Conservation (phyloP, 2,888 invertebrate species). For the Sicus ferrugineus region DNA sequence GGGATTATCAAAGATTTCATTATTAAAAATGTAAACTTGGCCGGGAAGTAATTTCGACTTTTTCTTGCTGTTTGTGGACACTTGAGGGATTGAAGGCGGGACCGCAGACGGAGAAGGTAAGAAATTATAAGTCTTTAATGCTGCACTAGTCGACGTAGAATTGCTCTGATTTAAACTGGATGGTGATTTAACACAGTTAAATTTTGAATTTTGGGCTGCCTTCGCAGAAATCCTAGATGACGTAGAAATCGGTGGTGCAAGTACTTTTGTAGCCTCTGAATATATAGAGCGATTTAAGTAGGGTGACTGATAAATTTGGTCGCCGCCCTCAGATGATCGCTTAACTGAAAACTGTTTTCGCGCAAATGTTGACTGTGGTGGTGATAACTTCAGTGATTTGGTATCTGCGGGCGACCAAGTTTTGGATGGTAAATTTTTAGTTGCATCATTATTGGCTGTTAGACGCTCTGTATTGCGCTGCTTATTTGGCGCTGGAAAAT, state of each 20-base stretch:
- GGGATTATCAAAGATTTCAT: slow-evolving; percentile 55
- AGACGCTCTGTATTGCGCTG: background rate
- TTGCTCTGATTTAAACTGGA: too few relatives aligned
- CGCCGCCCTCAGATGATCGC: background rate
- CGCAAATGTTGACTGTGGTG: slow-evolving; percentile 40
- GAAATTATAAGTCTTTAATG: background rate
- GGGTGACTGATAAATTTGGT: slow-evolving; percentile 31
- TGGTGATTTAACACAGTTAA: background rate
- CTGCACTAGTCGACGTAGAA: background rate
- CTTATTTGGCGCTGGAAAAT: slow-evolving; percentile 28
- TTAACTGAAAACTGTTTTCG: slow-evolving; percentile 4
- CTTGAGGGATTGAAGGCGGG: slow-evolving; percentile 5
- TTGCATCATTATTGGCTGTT: background rate
- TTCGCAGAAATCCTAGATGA: background rate
- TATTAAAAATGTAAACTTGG: slow-evolving; percentile 57
- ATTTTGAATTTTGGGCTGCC: background rate
- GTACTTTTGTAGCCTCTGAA: slow-evolving; percentile 39
- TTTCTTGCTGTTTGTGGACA: background rate
- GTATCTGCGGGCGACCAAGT: slow-evolving; percentile 25
- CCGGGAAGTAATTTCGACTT: slow-evolving; percentile 52
- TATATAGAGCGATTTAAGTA: slow-evolving; percentile 32
- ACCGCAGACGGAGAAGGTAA: slow-evolving; percentile 14
- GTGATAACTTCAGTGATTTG: slow-evolving; percentile 39
- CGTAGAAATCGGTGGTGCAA: too few relatives aligned
- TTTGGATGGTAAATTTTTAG: background rate